Evolutionary conservation across 2,113 vertebrate genomes (phyloP).

Genomic region (Tiliqua scincoides): DNA sequence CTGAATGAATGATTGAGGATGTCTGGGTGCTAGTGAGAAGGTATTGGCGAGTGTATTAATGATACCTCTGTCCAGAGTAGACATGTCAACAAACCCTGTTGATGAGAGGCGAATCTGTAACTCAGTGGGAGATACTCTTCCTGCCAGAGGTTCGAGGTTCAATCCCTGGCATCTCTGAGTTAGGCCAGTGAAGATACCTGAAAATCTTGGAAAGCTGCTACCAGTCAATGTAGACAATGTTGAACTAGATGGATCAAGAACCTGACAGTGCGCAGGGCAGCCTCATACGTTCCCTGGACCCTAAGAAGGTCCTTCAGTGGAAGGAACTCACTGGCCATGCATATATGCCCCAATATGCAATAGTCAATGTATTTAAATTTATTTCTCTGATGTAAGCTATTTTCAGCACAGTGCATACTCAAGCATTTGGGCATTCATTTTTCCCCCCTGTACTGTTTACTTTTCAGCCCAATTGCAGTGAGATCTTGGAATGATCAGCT

Average conservation of each 20-base stretch:
- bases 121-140: too few species aligned
- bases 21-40: background rate
- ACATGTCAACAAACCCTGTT: too few species aligned
- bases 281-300: background rate
- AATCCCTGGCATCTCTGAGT: too few species aligned
- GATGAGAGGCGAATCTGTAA: too few species aligned
- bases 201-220: too few species aligned
- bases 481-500: constrained; percentile 90
- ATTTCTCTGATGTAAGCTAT: background rate
- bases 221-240: too few species aligned
- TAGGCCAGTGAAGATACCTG: too few species aligned
- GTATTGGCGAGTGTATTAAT: background rate
- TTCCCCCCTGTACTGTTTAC: background rate
- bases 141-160: too few species aligned
- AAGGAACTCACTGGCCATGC: background rate
- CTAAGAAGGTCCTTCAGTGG: background rate
- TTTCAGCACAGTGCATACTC: background rate
- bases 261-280: too few species aligned
- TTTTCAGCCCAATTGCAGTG: constrained; percentile 68
- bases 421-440: background rate
- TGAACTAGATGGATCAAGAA: too few species aligned
- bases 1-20: background rate
- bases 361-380: background rate
- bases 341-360: background rate
- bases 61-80: too few species aligned